Conservation (phyloP, 2,797 vertebrate genomes). For the Taeniopygia guttata region DNA sequence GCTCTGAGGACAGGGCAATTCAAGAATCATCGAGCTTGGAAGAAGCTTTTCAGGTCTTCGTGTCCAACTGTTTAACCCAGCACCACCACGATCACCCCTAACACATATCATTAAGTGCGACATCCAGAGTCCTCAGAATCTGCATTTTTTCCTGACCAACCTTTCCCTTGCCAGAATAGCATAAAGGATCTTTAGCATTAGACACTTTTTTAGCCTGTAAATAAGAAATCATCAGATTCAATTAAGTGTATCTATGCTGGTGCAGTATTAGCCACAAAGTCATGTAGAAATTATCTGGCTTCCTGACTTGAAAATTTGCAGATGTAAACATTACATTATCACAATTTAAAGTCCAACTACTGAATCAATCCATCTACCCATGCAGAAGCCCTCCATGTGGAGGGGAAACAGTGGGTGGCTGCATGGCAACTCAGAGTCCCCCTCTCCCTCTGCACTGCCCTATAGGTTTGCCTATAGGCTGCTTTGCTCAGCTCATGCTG, state of each 20-base stretch:
- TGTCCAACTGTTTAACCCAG: not conserved
- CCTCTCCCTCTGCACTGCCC: not conserved
- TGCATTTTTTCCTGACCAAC: not conserved
- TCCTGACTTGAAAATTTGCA: not conserved
- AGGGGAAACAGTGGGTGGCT: not conserved
- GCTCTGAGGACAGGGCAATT: not conserved
- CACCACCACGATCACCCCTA: no score
- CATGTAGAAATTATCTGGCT: not conserved
- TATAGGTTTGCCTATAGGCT: not conserved
- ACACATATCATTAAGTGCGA: not conserved
- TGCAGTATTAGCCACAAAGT: not conserved
- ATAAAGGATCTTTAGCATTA: not conserved
- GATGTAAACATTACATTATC: not conserved
- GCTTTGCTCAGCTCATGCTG: not conserved
- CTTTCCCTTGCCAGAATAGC: not conserved
- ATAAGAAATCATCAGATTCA: not conserved
- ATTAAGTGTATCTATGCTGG: not conserved
- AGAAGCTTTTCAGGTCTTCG: not conserved
- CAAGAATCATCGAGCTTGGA: not conserved
- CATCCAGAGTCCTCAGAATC: not conserved
- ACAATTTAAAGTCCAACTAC: not conserved
- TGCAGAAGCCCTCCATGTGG: not conserved
- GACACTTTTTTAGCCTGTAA: not conserved
- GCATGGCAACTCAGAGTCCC: not conserved
- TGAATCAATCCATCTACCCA: not conserved